Base-by-base conservation (phyloP, 2,888 invertebrate genomes). In the Latrodectus hesperus region DNA sequence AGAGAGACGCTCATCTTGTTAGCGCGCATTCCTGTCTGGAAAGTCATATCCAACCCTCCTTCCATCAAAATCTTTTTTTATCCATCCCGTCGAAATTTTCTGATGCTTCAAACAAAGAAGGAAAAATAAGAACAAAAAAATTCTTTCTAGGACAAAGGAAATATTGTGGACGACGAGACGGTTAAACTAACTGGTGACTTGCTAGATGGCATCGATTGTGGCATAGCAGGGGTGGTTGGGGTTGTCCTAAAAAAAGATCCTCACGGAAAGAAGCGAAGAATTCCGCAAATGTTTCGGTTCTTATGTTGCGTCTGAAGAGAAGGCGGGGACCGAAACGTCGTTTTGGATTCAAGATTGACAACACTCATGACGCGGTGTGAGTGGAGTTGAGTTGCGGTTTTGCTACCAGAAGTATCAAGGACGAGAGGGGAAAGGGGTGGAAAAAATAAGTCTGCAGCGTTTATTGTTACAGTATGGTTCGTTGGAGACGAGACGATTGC, bases 351-450 rank as follows among this genome's bases (percentile, higher is more conserved):
- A 77, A 80, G 86, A 86, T 77, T 76, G 86, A 76, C 86, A 77
- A 71, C 67, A 70, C 52, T 81, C 65, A 65, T 85, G 84, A 85
- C 84, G 84, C 52, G 60, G 68, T 74, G 22, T 51, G 86, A 81
- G 81, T 60, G 72, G 81, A 86, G 81, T 86, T 86, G 86, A 86
- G 86, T 72, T 81, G 84, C 11, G 77, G 77, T 72, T 78, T 72
- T 65, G 38, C 64, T 22, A 72, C 22, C 65, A 38, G 67, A 76
- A n/a, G 77, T 77, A 12, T 60, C 60, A 60, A 60, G 38, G 38
- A 38, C 38, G 38, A 38, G 38, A 38, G 38, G 38, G 38, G 38
- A 38, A 38, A 38, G 38, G 38, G 38, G 38, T 38, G 38, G 68
- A 68, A 60, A 74, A 79, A 80, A 76, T 79, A 70, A 70, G 67